These are phyloP conservation scores for Silurus aristotelis DNA, from an alignment of 2,797 vertebrate genomes.

Conservation along the genomic window DNA sequence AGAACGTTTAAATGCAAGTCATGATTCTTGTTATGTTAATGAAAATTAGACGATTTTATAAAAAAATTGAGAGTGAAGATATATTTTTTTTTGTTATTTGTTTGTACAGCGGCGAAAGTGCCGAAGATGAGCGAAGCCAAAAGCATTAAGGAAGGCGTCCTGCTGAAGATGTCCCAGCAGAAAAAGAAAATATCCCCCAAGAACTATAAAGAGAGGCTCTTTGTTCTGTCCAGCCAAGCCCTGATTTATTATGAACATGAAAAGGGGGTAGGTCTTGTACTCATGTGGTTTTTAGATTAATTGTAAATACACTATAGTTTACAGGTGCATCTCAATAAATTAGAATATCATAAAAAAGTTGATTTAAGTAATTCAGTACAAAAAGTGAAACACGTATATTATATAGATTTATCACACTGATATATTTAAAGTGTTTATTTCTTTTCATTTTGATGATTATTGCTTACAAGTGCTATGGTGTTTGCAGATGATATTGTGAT, in stretches of 20 bases:
- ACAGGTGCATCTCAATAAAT: no score
- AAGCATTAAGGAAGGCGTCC: slow-evolving; percentile 67
- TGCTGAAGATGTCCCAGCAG: slow-evolving; percentile 72
- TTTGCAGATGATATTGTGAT: no score
- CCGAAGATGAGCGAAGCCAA: slow-evolving; percentile 57
- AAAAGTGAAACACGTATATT: no score
- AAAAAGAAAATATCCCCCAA: slow-evolving; percentile 70
- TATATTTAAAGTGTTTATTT: no score
- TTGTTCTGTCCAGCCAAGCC: slow-evolving; percentile 66
- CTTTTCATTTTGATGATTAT: no score
- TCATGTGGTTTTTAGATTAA: no score
- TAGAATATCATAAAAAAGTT: no score
- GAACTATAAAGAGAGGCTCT: slow-evolving; percentile 69
- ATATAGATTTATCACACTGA: no score
- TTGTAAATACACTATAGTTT: no score
- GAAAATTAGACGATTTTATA: background rate
- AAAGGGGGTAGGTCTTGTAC: slow-evolving; percentile 61
- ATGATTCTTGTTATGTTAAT: background rate
- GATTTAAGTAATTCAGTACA: no score
- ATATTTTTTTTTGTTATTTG: background rate
- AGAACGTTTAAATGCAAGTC: background rate
- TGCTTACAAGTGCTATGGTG: no score
- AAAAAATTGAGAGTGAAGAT: background rate
- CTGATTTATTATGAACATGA: slow-evolving; percentile 69
- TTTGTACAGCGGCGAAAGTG: background rate